phyloP scores from a whole-genome alignment of 35 echinoderm and acorn worm species.

The Lytechinus variegatus region DNA sequence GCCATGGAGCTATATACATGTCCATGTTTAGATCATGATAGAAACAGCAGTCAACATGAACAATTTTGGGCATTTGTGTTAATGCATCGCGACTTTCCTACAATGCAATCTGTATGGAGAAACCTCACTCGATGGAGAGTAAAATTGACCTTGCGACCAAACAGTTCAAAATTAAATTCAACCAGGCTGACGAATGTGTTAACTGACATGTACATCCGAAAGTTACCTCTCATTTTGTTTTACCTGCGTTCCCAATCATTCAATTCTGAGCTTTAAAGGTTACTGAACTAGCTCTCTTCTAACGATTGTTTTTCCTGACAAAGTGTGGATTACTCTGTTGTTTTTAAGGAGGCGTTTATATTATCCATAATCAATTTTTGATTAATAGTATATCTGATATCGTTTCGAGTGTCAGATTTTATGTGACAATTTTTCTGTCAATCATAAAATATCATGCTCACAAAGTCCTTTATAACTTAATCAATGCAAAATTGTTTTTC shows the following conservation, averaged over 20 bases:
- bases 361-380: no score
- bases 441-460: no score
- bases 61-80: background rate
- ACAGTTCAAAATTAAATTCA: background rate
- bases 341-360: no score
- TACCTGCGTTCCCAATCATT: background rate
- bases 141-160: constrained; percentile 11
- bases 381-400: no score
- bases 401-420: no score
- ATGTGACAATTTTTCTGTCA: no score
- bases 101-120: background rate
- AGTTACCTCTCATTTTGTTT: background rate
- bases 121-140: background rate
- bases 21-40: background rate
- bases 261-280: background rate
- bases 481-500: no score
- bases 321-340: background rate
- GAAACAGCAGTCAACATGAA: background rate
- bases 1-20: no score
- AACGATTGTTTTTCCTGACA: background rate
- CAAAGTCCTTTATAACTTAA: no score
- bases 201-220: constrained; percentile 18
- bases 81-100: background rate
- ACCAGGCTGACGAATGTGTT: background rate
- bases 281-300: background rate